These are phyloP conservation scores for Littorina saxatilis DNA, from an alignment of 1,140 invertebrate genomes.

Conservation along the genomic window DNA sequence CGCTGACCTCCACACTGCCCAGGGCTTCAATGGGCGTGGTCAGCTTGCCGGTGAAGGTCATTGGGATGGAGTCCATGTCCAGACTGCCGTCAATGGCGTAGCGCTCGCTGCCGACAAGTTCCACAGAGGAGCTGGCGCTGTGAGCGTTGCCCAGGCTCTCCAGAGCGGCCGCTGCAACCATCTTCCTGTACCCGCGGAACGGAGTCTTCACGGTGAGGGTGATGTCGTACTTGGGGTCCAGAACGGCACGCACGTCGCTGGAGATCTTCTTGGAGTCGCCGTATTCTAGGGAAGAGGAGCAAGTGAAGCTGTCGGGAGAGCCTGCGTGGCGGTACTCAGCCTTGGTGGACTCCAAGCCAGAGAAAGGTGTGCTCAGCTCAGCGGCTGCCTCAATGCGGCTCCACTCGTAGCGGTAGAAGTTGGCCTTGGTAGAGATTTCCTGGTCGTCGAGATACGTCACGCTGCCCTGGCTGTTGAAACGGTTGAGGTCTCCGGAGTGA, in stretches of 20 bases:
- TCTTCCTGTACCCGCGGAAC: slow-evolving; percentile 30
- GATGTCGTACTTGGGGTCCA: slow-evolving; percentile 16
- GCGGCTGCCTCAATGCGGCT: slow-evolving; percentile 35
- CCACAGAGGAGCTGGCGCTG: slow-evolving; percentile 10
- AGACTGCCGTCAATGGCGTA: slow-evolving; percentile 11
- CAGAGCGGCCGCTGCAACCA: slow-evolving; percentile 9
- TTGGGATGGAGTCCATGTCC: slow-evolving; percentile 31
- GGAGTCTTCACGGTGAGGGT: slow-evolving; percentile 37
- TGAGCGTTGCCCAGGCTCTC: slow-evolving; percentile 24
- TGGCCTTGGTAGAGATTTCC: slow-evolving; percentile 23
- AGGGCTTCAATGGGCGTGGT: slow-evolving; percentile 52
- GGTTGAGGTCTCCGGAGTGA: slow-evolving; percentile 39
- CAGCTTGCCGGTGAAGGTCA: slow-evolving; percentile 44
- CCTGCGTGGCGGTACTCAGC: slow-evolving; percentile 48
- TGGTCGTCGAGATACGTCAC: slow-evolving; percentile 46
- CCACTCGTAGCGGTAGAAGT: slow-evolving; percentile 29
- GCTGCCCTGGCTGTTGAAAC: slow-evolving; percentile 40
- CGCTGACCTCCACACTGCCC: slow-evolving; percentile 38
- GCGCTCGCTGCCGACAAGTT: neutral
- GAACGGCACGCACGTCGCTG: slow-evolving; percentile 34
- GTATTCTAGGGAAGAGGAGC: slow-evolving; percentile 43
- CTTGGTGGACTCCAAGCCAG: slow-evolving; percentile 34
- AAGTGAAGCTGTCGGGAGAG: slow-evolving; percentile 39
- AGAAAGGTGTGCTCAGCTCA: slow-evolving; percentile 45
- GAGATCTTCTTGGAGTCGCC: slow-evolving; percentile 45